Evolutionary conservation across 2,113 vertebrate genomes (phyloP), one percentile per base, ranked within the genome.

Genomic region (Chaenogobius annularis): DNA sequence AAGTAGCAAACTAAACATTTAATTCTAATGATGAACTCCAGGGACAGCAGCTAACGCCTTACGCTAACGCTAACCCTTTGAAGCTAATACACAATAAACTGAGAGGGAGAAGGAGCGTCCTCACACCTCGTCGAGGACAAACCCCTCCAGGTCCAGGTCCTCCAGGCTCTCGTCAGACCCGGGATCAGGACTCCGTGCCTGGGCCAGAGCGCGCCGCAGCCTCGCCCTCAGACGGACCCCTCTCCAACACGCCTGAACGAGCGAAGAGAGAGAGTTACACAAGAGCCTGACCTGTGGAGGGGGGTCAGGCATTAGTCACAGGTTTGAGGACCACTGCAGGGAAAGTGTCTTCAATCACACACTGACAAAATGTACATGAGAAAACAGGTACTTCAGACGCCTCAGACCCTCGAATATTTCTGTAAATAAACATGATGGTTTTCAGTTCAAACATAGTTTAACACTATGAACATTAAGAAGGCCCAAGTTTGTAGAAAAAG

Each of bases 211-310:
- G 74, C 79, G 87, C 80, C 92, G 73, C 74, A 99, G 92, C 89
- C 95, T 97, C 90, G 93, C 96, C 88, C 97, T 90, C 74, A 98
- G 91, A 88, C 80, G 15, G 79, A 93, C 95, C 75, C 98, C 96
- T 77, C 94, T 96, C 97, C 98, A 99, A 81, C 86, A 85, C 23
- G 97, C 97, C 98, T 99, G 92, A 89, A 95, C 90, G 7, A 93
- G 90, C 94, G 82, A 72, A 72, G 19, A 88, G 92, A 85, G 58
- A 96, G 94, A 97, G 14, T 61, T 61, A 35, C 96, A 96, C 96
- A 96, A 95, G 93, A 96, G 94, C 93, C 92, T 92, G 92, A 92
- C 84, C 91, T 87, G 87, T 89, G 86, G 95, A 94, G 84, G 95
- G 96, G 96, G 58, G 7, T 15, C 26, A 8, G 2, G 8, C 23